phyloP scores from a whole-genome alignment of 2,888 invertebrate genomes.

The Pheosia tremula region DNA sequence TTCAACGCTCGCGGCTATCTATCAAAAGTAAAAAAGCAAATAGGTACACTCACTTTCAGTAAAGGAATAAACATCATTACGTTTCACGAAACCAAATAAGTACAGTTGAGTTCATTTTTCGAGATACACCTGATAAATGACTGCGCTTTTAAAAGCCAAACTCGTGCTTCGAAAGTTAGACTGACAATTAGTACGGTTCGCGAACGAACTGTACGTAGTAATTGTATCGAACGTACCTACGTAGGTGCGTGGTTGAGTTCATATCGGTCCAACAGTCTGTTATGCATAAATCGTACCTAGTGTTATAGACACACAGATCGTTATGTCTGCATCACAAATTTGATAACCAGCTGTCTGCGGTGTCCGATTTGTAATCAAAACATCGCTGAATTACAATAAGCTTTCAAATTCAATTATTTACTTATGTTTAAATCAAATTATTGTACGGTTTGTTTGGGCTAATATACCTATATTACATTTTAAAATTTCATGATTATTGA shows the following conservation, averaged over 20 bases:
- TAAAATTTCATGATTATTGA: no score
- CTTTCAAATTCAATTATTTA: constrained; percentile 28
- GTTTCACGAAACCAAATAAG: constrained; percentile 8
- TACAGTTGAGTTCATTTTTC: constrained; percentile 17
- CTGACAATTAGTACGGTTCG: constrained; percentile 5
- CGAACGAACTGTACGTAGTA: not conserved
- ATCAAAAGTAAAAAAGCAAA: constrained; percentile 3
- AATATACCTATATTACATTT: not conserved
- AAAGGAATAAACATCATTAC: constrained; percentile 3
- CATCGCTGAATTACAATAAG: constrained; percentile 38
- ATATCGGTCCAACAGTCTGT: not conserved
- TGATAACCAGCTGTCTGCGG: not conserved
- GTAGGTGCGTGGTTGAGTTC: no score
- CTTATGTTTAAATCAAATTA: constrained; percentile 37
- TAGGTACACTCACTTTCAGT: not conserved
- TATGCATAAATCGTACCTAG: not conserved
- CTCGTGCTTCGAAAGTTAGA: constrained; percentile 10
- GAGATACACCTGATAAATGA: constrained; percentile 26
- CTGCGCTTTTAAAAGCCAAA: constrained; percentile 24
- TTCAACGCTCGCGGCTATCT: constrained; percentile 3
- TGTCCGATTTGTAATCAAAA: constrained; percentile 50
- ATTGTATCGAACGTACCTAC: not conserved
- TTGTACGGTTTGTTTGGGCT: constrained; percentile 22
- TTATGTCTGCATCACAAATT: not conserved
- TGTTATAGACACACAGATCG: not conserved